Percentiles rank a stretch among this genome's conserved stretches.
Conservation (phyloP, 1,140 invertebrate species). For the Plectus sambesii region DNA sequence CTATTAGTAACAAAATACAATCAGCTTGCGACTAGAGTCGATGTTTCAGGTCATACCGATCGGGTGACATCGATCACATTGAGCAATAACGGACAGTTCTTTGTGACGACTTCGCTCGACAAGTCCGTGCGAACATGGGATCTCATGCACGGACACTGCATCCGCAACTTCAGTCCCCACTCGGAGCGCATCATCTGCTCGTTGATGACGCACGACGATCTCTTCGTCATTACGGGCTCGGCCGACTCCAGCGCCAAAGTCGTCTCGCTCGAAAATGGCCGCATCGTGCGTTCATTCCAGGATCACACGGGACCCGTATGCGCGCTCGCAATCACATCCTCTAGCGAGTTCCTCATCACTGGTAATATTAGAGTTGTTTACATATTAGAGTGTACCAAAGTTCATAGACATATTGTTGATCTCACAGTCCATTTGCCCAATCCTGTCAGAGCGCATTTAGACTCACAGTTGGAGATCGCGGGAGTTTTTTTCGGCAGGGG, state of each 20-base stretch:
- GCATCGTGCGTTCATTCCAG: constrained; percentile 30
- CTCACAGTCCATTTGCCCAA: too few relatives aligned
- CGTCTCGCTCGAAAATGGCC: constrained; percentile 35
- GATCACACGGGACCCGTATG: constrained; percentile 43
- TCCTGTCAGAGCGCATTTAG: too few relatives aligned
- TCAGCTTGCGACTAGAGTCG: too few relatives aligned
- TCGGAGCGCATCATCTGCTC: constrained; percentile 34
- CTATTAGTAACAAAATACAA: too few relatives aligned
- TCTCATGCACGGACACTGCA: constrained; percentile 31
- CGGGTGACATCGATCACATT: constrained; percentile 36
- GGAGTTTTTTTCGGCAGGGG: too few relatives aligned
- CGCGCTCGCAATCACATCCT: constrained; percentile 36
- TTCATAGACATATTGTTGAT: too few relatives aligned
- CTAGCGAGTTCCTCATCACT: constrained; percentile 41
- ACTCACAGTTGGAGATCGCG: too few relatives aligned
- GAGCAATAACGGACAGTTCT: constrained; percentile 34
- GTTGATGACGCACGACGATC: constrained; percentile 33
- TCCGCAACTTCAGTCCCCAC: constrained; percentile 27
- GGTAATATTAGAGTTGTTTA: constrained; percentile 21
- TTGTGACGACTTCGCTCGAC: constrained; percentile 34
- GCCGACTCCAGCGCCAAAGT: constrained; percentile 41
- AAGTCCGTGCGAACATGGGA: constrained; percentile 34
- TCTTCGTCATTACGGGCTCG: constrained; percentile 33
- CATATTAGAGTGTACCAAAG: too few relatives aligned
- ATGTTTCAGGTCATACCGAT: constrained; percentile 32